A percentile compares a stretch with the other conserved stretches of the same genome.
phyloP scores from a whole-genome alignment of 1,140 invertebrate species.

The Stratiolaelaps scimitus region DNA sequence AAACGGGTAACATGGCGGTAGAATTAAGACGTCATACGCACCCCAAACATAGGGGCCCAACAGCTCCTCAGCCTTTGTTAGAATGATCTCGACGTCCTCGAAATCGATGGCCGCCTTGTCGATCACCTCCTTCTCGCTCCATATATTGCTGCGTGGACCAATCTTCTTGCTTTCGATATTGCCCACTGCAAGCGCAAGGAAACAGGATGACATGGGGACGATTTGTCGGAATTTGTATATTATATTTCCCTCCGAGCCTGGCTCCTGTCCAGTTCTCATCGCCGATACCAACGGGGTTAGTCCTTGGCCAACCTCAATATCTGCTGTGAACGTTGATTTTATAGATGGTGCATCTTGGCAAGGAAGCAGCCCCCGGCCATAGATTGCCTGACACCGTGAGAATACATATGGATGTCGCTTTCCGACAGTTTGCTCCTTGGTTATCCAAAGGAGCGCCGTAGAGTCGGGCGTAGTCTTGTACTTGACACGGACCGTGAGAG shows the following conservation, averaged over 20 bases:
- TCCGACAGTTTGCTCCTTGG: too few species aligned
- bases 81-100: slow-evolving; percentile 65
- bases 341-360: too few species aligned
- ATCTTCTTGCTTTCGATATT: slow-evolving; percentile 56
- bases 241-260: slow-evolving; percentile 34
- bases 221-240: slow-evolving; percentile 58
- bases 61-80: slow-evolving; percentile 62
- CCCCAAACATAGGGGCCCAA: slow-evolving; percentile 66
- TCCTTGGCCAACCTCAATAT: too few species aligned
- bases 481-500: too few species aligned
- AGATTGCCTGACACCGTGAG: too few species aligned
- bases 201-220: slow-evolving; percentile 47
- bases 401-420: too few species aligned
- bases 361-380: too few species aligned
- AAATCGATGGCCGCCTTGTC: slow-evolving; percentile 75
- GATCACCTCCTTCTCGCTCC: slow-evolving; percentile 73
- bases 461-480: too few species aligned
- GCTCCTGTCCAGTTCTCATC: slow-evolving; percentile 38
- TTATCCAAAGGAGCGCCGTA: too few species aligned
- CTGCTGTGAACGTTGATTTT: too few species aligned
- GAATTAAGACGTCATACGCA: too few species aligned
- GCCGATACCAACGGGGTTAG: slow-evolving; percentile 59
- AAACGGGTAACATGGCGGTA: slow-evolving; percentile 85
- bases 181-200: slow-evolving; percentile 73
- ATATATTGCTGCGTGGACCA: slow-evolving; percentile 66